Base-by-base conservation (phyloP, 2,113 vertebrate species). In the Pyxicephalus adspersus region DNA sequence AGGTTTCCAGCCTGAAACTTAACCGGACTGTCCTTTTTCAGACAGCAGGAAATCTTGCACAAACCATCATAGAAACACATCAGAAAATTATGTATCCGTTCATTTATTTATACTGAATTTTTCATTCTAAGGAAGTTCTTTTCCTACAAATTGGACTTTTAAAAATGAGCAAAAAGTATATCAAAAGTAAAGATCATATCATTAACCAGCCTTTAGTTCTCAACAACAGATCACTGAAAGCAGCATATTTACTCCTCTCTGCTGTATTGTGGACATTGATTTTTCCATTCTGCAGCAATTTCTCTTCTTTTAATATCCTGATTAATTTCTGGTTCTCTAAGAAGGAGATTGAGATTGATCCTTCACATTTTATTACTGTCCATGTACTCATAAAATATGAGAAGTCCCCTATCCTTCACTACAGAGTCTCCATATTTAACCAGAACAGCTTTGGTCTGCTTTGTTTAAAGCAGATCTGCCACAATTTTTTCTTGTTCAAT, bases 291-390 rank as follows among this genome's bases (percentile, higher is more conserved):
- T 2, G n/a, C 29, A 26, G 77, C 65, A 79, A 60, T 79, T 65
- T 60, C 23, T 45, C 54, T 25, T 25, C 26, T 22, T 68, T 67
- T 79, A 79, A 68, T 79, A 79, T 68, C 64, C 65, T 79, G 77
- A 68, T 79, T 79, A 79, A 79, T 79, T 79, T 68, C 51, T 68
- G 38, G 66, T 57, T 58, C 64, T 68, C 64, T 68, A 68, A 78
- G 67, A 68, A 58, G 77, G 65, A 79, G 68, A 70, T 79, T 79
- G 77, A 79, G 51, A 79, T 79, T 68, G 77, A 79, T 79, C 54
- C 54, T 68, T 54, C 64, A 79, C 66, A 58, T 79, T 79, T 60
- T 79, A 60, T 79, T 79, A 60, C 60, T 65, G 58, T 79, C 23
- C 5, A 9, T 58, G 58, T n/a, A 68, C 65, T 67, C 54, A 79